Conservation (phyloP, 2,797 vertebrate genomes). For the Darevskia mixta region DNA sequence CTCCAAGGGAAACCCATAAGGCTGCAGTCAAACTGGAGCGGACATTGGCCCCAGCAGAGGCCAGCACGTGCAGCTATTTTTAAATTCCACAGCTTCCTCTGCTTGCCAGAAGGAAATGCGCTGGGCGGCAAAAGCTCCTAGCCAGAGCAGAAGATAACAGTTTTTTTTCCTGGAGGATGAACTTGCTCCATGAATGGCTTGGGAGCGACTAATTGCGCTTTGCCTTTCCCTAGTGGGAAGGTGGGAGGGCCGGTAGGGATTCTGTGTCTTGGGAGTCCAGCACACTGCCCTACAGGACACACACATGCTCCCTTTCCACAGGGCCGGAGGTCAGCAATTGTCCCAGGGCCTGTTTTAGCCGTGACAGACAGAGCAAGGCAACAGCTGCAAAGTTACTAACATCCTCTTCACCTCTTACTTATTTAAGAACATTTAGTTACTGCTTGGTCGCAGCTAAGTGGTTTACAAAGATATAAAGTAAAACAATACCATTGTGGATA, state of each 20-base stretch:
- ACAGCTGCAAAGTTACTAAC: not conserved
- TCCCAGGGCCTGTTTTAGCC: not conserved
- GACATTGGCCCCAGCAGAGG: conserved; percentile 34
- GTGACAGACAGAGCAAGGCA: not conserved
- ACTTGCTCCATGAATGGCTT: not conserved
- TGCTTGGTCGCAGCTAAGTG: too few species aligned
- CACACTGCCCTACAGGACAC: not conserved
- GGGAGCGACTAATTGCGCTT: not conserved
- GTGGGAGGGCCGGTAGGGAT: not conserved
- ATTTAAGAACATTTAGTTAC: too few species aligned
- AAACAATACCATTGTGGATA: too few species aligned
- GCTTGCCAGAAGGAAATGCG: conserved; percentile 37
- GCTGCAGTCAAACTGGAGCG: conserved; percentile 31
- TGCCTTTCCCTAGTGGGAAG: not conserved
- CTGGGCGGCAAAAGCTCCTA: conserved; percentile 4
- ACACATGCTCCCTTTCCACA: not conserved
- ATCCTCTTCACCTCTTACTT: not conserved
- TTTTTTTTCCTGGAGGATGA: not conserved
- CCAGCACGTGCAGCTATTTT: conserved; percentile 32
- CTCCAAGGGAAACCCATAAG: conserved; percentile 40
- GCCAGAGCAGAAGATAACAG: conserved; percentile 18
- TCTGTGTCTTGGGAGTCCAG: not conserved
- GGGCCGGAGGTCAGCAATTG: not conserved
- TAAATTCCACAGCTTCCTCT: conserved; percentile 35
- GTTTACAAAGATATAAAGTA: too few species aligned